Percentiles rank a stretch among this genome's conserved stretches.
Evolutionary conservation across 1,140 invertebrate genomes (phyloP).

Genomic region (Pinna nobilis): DNA sequence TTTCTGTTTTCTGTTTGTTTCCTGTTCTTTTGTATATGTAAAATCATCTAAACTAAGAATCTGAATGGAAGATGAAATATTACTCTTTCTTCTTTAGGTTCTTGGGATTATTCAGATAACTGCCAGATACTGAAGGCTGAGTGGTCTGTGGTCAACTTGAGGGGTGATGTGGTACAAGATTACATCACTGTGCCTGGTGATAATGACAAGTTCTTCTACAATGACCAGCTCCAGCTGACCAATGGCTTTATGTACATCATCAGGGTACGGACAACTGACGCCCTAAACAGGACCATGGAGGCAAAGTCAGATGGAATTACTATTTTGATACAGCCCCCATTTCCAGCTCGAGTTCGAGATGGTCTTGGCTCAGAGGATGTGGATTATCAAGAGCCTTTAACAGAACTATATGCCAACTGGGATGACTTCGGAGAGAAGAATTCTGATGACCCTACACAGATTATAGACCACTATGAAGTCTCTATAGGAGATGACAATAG

Average conservation of each 20-base stretch:
- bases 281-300: slow-evolving; percentile 44
- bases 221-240: slow-evolving; percentile 42
- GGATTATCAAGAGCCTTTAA: slow-evolving; percentile 42
- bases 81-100: slow-evolving; percentile 28
- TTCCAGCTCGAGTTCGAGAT: slow-evolving; percentile 44
- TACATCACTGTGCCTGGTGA: slow-evolving; percentile 10
- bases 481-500: slow-evolving; percentile 47
- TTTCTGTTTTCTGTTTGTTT: no score
- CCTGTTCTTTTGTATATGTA: no score
- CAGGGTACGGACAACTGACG: slow-evolving; percentile 41
- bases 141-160: slow-evolving; percentile 41
- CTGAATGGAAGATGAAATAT: no score
- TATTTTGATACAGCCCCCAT: slow-evolving; percentile 46
- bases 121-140: slow-evolving; percentile 38
- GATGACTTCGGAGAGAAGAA: slow-evolving; percentile 40
- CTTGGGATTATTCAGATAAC: slow-evolving; percentile 41
- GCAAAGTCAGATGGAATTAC: slow-evolving; percentile 49
- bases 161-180: slow-evolving; percentile 39
- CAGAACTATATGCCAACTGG: slow-evolving; percentile 50
- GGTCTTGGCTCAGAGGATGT: slow-evolving; percentile 37
- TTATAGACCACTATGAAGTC: slow-evolving; percentile 49
- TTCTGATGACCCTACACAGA: slow-evolving; percentile 42
- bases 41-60: no score
- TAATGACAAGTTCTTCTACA: slow-evolving; percentile 33
- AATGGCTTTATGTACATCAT: slow-evolving; percentile 46